Base-by-base conservation (phyloP, 2,888 invertebrate species). In the Chrysolina oricalcia region DNA sequence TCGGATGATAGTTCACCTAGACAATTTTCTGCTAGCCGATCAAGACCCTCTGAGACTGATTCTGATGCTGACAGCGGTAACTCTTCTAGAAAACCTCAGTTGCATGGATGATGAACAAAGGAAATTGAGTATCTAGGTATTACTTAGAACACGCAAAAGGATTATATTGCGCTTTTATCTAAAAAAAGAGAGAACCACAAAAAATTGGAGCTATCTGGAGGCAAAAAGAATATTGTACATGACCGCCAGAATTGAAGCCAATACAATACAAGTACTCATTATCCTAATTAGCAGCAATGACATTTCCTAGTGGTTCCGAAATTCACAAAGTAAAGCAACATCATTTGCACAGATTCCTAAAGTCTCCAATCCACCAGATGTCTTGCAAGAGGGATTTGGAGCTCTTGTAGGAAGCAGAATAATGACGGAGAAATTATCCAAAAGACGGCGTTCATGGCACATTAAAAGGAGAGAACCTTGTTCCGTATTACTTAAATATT, bases 381-480 rank as follows among this genome's bases (percentile, higher is more conserved):
- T 78, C 1, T 73, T 73, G 17, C 50, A 78, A 43, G 13, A 40
- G 15, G 80, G 76, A 15, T n/a, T 80, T 78, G 79, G 80, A n/a
- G 73, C 78, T 4, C 72, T 69, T 11, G 11, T 78, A 11, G 65
- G 67, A 17, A n/a, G 71, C 35, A 66, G 11, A 19, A 6, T 43
- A 0, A 48, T 78, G n/a, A 67, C 41, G 41, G n/a, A 67, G 13
- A 35, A 3, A 6, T 80, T 75, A 77, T 59, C 64, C 1, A 4
- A 23, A 9, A 13, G 11, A 11, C 78, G 76, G 65, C 17, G 21
- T 27, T 10, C 10, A 13, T 80, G 78, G 76, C 80, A 80, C 68
- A 74, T 80, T 41, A 79, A 79, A 68, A 59, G 27, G 50, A 78
- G 77, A 35, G 80, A 79, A 50, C 15, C 79, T 15, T 79, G 65